phyloP scores from a whole-genome alignment of 30 jellyfish, hydroid and myxozoan genomes.

The Turritopsis dohrnii region DNA sequence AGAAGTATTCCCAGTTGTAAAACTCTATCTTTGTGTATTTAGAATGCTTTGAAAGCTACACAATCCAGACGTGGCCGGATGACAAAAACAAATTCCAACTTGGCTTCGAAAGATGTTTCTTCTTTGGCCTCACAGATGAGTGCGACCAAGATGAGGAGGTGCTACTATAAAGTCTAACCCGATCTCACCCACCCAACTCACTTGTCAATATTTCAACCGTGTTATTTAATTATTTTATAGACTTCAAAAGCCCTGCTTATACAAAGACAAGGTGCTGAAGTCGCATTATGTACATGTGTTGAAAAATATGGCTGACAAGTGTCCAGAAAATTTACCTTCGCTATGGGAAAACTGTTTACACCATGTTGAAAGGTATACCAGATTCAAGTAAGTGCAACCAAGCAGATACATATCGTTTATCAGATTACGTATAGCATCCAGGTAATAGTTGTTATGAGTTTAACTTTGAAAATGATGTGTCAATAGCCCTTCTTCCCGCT shows the following conservation, averaged over 20 bases:
- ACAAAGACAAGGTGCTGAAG: constrained; percentile 77
- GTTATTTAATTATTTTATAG: constrained; percentile 12
- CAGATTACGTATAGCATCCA: too few relatives aligned
- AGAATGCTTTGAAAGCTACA: constrained; percentile 52
- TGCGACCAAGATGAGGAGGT: constrained; percentile 58
- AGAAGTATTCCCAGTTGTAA: too few relatives aligned
- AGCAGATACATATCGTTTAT: too few relatives aligned
- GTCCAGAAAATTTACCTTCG: constrained; percentile 51
- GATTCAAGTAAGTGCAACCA: not conserved
- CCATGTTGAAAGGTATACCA: constrained; percentile 4
- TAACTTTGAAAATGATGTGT: too few relatives aligned
- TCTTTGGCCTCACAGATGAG: constrained; percentile 29
- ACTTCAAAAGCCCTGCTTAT: constrained; percentile 34
- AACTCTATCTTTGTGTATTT: too few relatives aligned
- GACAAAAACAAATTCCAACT: constrained; percentile 54
- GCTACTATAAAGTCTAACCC: not conserved
- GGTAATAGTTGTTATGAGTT: too few relatives aligned
- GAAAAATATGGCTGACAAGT: constrained; percentile 35
- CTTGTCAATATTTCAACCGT: not conserved
- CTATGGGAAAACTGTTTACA: constrained; percentile 56
- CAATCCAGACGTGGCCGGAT: constrained; percentile 36
- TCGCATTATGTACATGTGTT: constrained; percentile 61
- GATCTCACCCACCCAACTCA: not conserved
- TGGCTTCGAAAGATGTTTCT: constrained; percentile 37
- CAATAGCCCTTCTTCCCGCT: too few relatives aligned